Evolutionary conservation across 1,140 invertebrate species (phyloP), one percentile per base, ranked within the genome.

Genomic region (Zelostemma sp.): DNA sequence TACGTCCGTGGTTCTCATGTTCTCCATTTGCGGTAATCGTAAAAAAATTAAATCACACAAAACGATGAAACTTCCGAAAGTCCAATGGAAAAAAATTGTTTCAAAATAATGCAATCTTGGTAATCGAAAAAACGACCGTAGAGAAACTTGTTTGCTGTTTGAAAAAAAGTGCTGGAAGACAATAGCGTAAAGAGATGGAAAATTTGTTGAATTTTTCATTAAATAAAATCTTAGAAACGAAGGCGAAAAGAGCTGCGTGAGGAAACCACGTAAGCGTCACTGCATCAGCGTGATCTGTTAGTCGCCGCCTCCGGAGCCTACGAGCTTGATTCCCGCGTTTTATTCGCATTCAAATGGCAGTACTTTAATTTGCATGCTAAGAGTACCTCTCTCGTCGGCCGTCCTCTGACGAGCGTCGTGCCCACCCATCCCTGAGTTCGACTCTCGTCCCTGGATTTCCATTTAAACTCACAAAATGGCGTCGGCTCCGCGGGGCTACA

Each of bases 351-450:
- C 80, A 83, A 84, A 84, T 83, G 78, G 82, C 78, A 77, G 80
- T 75, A 85, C 80, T 85, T 85, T 85, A 83, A 85, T 85, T 85
- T 85, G 82, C 84, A 85, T 85, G 84, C 82, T 84, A 85, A 85
- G 81, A 85, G 81, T 72, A 57, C 65, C 58, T 70, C 72, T 73
- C 70, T 73, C 70, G 64, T 66, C 78, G 66, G 64, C 65, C 72
- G 67, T 72, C 66, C 71, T 58, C 73, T 46, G 57, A 40, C 64
- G 50, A 31, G 62, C 51, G 60, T 63, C 72, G 57, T 68, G 68
- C 62, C 64, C 73, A 70, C 71, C 80, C 74, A 69, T 70, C 46
- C 35, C 17, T 38, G 51, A 31, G 40, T 69, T 58, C 64, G 64
- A 54, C 56, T 68, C 73, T 60, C 72, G 55, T 50, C 54, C 53